Evolutionary conservation across 2,888 invertebrate genomes (phyloP), one percentile per base, ranked within the genome.

Genomic region (Orchesella flavescens): DNA sequence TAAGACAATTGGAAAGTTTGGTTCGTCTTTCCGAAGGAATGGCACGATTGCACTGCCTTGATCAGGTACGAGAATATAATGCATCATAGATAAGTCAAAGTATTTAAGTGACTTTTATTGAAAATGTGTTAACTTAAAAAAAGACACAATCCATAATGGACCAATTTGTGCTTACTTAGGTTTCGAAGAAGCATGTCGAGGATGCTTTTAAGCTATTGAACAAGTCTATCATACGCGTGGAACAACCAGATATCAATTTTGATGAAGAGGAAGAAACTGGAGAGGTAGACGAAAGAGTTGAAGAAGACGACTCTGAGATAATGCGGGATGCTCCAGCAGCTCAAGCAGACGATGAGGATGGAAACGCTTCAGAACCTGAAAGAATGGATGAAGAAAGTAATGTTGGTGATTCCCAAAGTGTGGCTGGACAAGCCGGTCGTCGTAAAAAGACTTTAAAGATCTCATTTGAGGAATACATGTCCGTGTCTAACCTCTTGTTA

Each of bases 221-320:
- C 91, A 98, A 98, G 89, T 98, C 98, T 0, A 98, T 99, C 86
- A 97, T 99, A 87, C 93, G 98, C 55, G 98, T 99, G 19, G 99
- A 99, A 89, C 98, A 98, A 89, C 98, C 99, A 0, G 99, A 99
- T 90, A 96, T 99, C 73, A 95, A 97, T 89, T 91, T 99, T 85
- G 96, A 96, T 74, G 96, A 96, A 83, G 95, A 96, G 53, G 91
- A 91, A 59, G 86, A 84, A 17, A 84, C 69, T 12, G 89, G 90
- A 90, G 92, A 92, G 17, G 92, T 93, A 1, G 92, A 93, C 17
- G 92, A 92, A 34, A 24, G 13, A 15, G 17, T 43, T 0, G 34
- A 34, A 34, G 78, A 79, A 44, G 74, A 73, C 19, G 74, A 79
- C 43, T 71, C 63, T 21, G 76, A 53, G 63, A 55, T 69, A 21